Evolutionary conservation across 2,888 invertebrate genomes (phyloP).

Genomic region (Drosophila conformis): DNA sequence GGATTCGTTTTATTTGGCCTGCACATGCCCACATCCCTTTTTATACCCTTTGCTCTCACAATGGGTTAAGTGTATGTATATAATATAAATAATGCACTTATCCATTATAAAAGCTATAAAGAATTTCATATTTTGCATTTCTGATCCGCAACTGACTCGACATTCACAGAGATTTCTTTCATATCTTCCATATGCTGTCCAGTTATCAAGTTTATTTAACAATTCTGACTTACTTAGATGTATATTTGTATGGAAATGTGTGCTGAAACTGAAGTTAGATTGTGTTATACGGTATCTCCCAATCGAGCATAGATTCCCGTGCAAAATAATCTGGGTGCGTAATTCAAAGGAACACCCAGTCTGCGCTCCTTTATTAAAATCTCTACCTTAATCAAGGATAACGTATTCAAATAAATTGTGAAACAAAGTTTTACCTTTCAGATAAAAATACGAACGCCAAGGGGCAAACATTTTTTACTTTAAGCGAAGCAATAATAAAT

Average conservation of each 20-base stretch:
- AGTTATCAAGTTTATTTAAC: not conserved
- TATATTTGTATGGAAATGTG: not conserved
- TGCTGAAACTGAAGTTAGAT: not conserved
- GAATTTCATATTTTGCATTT: not conserved
- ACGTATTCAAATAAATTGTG: not conserved
- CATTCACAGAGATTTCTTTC: not conserved
- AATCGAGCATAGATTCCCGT: not conserved
- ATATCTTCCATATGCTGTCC: not conserved
- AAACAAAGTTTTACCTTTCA: not conserved
- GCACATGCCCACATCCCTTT: constrained; percentile 1
- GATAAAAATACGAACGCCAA: not conserved
- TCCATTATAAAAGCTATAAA: not conserved
- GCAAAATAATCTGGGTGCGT: not conserved
- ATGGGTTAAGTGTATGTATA: not conserved
- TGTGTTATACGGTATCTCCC: not conserved
- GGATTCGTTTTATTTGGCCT: constrained; percentile 6
- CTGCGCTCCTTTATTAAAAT: not conserved
- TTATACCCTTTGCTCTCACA: not conserved
- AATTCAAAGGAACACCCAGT: not conserved
- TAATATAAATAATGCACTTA: not conserved
- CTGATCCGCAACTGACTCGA: not conserved
- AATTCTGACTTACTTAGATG: not conserved
- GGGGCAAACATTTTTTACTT: not conserved
- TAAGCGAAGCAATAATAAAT: not conserved
- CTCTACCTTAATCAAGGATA: not conserved